These are phyloP conservation scores for Tragelaphus imberbis DNA, from an alignment of 2,113 vertebrate species.

Conservation along the genomic window DNA sequence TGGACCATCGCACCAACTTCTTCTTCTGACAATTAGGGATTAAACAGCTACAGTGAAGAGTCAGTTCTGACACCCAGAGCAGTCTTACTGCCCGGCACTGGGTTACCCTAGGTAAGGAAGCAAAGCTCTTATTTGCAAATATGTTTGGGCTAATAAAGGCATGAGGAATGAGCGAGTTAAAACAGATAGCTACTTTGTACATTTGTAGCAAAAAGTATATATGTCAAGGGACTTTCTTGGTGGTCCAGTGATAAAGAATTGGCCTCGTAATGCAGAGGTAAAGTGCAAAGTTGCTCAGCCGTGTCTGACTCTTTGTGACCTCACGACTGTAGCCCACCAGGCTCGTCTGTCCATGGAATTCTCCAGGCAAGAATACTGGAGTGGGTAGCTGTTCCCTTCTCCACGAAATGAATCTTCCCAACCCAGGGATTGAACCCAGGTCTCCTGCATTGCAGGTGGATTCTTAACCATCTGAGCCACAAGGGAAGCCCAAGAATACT, in stretches of 20 bases:
- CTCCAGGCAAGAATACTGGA: background rate
- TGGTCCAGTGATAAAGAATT: background rate
- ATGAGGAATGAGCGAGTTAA: background rate
- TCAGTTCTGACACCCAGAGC: background rate
- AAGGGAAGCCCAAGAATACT: background rate
- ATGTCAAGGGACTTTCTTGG: background rate
- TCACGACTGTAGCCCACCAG: background rate
- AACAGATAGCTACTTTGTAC: too few relatives aligned
- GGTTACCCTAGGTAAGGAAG: background rate
- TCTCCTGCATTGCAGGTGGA: background rate
- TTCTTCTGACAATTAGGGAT: background rate
- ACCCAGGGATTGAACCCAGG: too few relatives aligned
- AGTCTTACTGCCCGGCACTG: background rate
- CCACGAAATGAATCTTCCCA: background rate
- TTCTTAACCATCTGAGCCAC: background rate
- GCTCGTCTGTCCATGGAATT: background rate
- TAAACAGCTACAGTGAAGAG: background rate
- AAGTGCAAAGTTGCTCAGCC: background rate
- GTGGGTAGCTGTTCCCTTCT: accelerated
- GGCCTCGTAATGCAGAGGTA: background rate
- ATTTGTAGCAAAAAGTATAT: background rate
- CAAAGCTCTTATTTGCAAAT: background rate
- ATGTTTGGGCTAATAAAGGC: background rate
- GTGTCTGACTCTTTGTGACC: background rate
- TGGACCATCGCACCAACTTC: too few relatives aligned